Evolutionary conservation across 2,888 invertebrate species (phyloP).

Genomic region (Cephus rjabovi): DNA sequence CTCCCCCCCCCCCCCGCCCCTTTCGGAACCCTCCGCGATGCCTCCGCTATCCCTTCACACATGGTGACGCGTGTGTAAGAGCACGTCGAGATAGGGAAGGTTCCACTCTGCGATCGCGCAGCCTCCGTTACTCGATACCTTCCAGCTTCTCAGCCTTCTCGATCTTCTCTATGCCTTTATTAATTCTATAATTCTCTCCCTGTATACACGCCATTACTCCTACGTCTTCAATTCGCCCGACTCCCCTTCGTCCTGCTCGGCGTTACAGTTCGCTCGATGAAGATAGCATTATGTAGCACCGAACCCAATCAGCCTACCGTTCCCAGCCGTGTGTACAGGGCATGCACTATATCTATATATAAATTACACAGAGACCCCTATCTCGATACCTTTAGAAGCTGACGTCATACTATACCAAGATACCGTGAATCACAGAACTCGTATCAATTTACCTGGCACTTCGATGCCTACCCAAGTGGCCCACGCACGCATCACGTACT

Average conservation of each 20-base stretch:
- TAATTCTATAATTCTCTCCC: neutral
- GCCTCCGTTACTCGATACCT: constrained; percentile 28
- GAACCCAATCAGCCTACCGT: neutral
- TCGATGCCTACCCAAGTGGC: neutral
- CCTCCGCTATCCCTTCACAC: neutral
- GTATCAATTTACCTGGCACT: neutral
- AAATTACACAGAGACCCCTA: neutral
- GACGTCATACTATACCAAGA: neutral
- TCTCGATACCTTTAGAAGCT: neutral
- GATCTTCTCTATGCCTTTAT: neutral
- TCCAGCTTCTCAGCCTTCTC: neutral
- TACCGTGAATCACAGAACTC: neutral
- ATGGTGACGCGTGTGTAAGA: constrained; percentile 15
- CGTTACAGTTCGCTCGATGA: neutral
- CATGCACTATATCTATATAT: neutral
- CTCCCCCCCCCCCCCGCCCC: no score
- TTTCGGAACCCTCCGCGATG: neutral
- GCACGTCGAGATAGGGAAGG: constrained; percentile 22
- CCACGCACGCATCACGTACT: neutral
- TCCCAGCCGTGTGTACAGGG: neutral
- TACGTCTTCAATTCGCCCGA: neutral
- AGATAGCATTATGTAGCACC: neutral
- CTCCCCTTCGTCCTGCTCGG: neutral
- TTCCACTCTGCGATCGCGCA: constrained; percentile 8
- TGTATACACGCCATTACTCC: neutral